These are phyloP conservation scores for Cavia aperea DNA, from an alignment of 2,113 vertebrate genomes.

Conservation along the genomic window DNA sequence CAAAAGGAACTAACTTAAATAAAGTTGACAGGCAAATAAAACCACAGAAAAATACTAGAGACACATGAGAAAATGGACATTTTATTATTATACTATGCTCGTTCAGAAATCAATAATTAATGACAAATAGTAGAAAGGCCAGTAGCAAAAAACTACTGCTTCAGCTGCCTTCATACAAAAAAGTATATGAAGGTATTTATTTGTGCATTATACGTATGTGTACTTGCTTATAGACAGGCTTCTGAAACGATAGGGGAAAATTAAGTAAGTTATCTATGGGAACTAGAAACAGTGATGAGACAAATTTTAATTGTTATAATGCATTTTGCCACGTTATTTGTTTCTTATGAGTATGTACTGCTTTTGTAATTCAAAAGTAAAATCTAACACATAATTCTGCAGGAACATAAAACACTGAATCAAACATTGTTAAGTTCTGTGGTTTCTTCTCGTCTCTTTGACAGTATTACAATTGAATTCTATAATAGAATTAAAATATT, in stretches of 20 bases:
- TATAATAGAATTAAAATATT: background rate
- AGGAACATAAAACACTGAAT: background rate
- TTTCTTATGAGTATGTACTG: background rate
- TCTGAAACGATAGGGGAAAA: conserved; percentile 14
- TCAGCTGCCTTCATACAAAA: background rate
- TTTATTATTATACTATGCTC: conserved; percentile 17
- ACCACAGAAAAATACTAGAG: background rate
- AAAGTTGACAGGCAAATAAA: background rate
- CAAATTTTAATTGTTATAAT: conserved; percentile 9
- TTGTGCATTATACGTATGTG: background rate
- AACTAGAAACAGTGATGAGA: background rate
- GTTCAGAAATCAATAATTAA: conserved; percentile 24
- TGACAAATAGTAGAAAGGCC: background rate
- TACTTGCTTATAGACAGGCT: background rate
- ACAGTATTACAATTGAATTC: background rate
- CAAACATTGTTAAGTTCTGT: background rate
- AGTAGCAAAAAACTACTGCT: background rate
- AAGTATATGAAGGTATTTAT: background rate
- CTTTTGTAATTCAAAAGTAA: conserved; percentile 28
- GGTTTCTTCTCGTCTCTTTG: background rate
- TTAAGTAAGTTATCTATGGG: background rate
- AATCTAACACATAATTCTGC: background rate
- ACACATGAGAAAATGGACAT: background rate
- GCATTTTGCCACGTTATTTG: background rate
- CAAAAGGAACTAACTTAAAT: background rate